These are phyloP conservation scores for Eristalinus aeneus DNA, from an alignment of 2,888 invertebrate species.

Conservation along the genomic window DNA sequence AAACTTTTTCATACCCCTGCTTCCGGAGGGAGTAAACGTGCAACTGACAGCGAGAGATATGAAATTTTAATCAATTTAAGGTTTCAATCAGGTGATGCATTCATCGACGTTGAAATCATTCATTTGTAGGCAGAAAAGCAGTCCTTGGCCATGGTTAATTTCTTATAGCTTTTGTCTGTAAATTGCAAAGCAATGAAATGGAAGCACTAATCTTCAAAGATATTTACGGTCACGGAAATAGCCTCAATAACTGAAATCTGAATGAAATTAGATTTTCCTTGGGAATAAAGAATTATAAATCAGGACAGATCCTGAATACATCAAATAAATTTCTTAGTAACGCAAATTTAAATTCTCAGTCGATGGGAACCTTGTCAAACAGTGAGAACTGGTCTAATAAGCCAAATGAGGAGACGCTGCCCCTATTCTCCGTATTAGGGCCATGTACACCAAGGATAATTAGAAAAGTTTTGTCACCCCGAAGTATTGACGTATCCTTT, in stretches of 20 bases:
- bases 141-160: background rate
- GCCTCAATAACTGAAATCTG: background rate
- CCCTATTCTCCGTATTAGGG: background rate
- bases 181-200: background rate
- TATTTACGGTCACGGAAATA: background rate
- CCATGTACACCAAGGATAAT: slow-evolving; percentile 15
- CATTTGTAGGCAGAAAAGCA: background rate
- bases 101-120: background rate
- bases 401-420: background rate
- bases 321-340: background rate
- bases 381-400: background rate
- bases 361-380: background rate
- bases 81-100: background rate
- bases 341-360: background rate
- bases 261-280: background rate
- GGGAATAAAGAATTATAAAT: background rate
- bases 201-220: background rate
- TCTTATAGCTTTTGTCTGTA: background rate
- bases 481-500: slow-evolving; percentile 9
- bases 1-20: background rate
- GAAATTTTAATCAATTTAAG: background rate
- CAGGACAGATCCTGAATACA: background rate
- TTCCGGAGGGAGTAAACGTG: background rate
- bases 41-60: background rate
- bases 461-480: slow-evolving; percentile 44